phyloP scores from a whole-genome alignment of 2,888 invertebrate genomes.

The Machimus rusticus region DNA sequence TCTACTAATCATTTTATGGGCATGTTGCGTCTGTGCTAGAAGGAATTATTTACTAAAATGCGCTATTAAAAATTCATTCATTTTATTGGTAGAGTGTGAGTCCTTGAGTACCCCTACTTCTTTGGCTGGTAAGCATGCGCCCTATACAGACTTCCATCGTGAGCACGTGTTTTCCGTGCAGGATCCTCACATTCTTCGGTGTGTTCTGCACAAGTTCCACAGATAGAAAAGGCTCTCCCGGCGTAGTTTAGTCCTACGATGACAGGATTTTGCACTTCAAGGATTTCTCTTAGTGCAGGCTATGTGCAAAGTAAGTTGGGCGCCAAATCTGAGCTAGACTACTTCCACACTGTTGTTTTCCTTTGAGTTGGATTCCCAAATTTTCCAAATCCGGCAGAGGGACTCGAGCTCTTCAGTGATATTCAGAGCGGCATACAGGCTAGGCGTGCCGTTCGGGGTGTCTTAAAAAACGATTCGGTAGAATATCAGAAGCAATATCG shows the following conservation, averaged over 20 bases:
- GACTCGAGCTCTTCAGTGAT: conserved; percentile 41
- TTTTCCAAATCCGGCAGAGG: conserved; percentile 12
- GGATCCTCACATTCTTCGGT: background rate
- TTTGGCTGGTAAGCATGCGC: background rate
- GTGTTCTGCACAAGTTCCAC: conserved; percentile 1
- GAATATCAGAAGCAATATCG: background rate
- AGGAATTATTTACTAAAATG: conserved; percentile 13
- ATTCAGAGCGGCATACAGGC: conserved; percentile 25
- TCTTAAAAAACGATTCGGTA: background rate
- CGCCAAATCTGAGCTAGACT: conserved; percentile 21
- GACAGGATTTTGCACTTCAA: background rate
- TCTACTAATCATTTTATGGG: conserved; percentile 1
- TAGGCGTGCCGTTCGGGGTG: conserved; percentile 17
- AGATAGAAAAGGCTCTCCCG: background rate
- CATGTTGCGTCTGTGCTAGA: background rate
- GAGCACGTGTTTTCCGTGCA: conserved; percentile 2
- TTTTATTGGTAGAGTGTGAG: conserved; percentile 30
- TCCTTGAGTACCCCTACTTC: background rate
- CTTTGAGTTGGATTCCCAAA: background rate
- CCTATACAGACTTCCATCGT: background rate
- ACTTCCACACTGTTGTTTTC: conserved; percentile 1
- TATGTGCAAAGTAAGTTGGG: background rate
- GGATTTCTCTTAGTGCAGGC: conserved; percentile 4
- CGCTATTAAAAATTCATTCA: conserved; percentile 17
- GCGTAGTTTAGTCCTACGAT: background rate